Conservation (phyloP, 2,888 invertebrate genomes). For the Yponomeuta sedellus region DNA sequence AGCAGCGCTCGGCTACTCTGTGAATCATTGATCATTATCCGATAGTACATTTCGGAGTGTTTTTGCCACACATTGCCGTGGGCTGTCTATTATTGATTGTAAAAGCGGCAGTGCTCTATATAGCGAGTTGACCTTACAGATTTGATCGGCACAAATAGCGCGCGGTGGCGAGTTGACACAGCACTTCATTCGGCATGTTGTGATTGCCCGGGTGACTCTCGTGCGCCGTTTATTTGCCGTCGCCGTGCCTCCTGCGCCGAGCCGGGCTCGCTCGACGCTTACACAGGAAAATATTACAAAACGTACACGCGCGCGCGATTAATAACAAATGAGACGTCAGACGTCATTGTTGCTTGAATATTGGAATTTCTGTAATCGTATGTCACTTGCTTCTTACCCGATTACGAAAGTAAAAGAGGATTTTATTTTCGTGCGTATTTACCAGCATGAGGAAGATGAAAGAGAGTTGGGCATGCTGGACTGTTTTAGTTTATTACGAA, state of each 20-base stretch:
- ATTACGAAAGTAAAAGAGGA: no score
- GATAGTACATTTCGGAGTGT: not conserved
- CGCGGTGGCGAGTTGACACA: conserved; percentile 55
- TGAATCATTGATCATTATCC: conserved; percentile 13
- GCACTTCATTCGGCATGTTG: conserved; percentile 67
- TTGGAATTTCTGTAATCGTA: not conserved
- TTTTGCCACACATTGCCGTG: not conserved
- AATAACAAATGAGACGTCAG: not conserved
- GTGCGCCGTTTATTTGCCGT: conserved; percentile 29
- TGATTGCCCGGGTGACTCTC: conserved; percentile 39
- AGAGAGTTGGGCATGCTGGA: no score
- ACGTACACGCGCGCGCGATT: not conserved
- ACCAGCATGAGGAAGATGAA: no score
- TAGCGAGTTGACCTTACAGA: conserved; percentile 49
- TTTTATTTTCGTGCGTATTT: no score
- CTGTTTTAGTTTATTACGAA: no score
- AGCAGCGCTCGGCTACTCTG: conserved; percentile 6
- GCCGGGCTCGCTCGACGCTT: not conserved
- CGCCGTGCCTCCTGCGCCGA: not conserved
- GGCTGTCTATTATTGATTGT: not conserved
- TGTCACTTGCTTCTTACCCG: not conserved
- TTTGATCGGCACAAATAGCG: conserved; percentile 54
- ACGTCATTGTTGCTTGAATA: not conserved
- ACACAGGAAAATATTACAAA: not conserved
- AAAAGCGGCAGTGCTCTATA: not conserved